Evolutionary conservation across 2,113 vertebrate species (phyloP), one percentile per base, ranked within the genome.

Genomic region (Suncus etruscus): DNA sequence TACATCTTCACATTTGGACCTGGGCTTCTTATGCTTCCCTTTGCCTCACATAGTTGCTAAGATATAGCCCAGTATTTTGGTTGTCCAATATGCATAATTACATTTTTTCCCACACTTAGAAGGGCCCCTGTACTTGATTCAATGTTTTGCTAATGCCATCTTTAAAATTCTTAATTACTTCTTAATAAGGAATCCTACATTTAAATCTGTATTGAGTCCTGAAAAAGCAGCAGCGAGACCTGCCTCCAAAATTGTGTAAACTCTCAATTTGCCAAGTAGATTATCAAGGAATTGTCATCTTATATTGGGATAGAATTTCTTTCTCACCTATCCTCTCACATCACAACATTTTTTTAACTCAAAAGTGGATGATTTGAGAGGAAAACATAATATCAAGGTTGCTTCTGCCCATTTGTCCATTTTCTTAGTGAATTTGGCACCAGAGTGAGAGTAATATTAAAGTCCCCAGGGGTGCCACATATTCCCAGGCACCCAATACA

Each of bases 381-480:
- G 68, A 91, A 32, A 82, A 54, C 39, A 80, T 14, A 4, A 4
- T 27, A 58, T 70, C 63, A 45, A 86, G 32, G 27, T 11, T 76
- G 29, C 2, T 32, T 92, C 79, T 80, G 25, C 58, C 50, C 8
- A 22, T 51, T 66, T 92, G 69, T 48, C 45, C 8, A 16, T 54
- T 63, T 91, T 66, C 47, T 90, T 75, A 18, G 50, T 47, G 61
- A 92, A 90, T 63, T 15, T 70, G 12, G 58, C 15, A n/a, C 16
- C 29, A 54, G 45, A n/a, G 54, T 29, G 31, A 83, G 72, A 79
- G 72, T 47, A 47, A 66, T 66, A 16, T 47, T 31, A 20, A 80
- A 51, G 24, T 48, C 73, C n/a, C 50, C 61, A 65, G 63, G 31
- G 54, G 47, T 15, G 31, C 29, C 73, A 32, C 24, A 0, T 54